phyloP scores from a whole-genome alignment of 2,888 invertebrate species.

The Nineta flava region DNA sequence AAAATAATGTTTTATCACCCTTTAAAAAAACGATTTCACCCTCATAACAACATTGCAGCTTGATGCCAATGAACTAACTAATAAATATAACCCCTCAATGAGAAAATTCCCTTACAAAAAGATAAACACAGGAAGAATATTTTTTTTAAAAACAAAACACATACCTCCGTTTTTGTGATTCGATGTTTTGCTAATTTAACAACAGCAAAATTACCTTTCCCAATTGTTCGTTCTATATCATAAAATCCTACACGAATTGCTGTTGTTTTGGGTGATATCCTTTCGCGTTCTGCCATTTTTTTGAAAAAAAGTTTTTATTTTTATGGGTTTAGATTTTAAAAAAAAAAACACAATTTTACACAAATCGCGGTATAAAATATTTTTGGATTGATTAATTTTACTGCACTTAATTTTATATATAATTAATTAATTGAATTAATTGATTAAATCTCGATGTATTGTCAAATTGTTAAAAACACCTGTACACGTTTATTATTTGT shows the following conservation, averaged over 20 bases:
- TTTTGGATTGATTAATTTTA: background rate
- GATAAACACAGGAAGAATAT: no score
- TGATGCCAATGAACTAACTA: no score
- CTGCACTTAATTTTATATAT: background rate
- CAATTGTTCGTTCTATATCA: constrained; percentile 94
- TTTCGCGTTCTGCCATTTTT: constrained; percentile 25
- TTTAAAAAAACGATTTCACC: no score
- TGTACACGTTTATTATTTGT: background rate
- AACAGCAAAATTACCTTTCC: constrained; percentile 98
- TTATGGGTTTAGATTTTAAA: background rate
- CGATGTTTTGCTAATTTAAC: constrained; percentile 95
- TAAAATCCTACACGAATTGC: constrained; percentile 89
- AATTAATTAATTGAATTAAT: no score
- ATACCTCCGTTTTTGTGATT: constrained; percentile 96
- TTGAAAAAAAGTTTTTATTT: constrained; percentile 1
- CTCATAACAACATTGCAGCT: no score
- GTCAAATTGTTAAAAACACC: background rate
- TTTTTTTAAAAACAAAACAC: constrained; percentile 15
- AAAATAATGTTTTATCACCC: no score
- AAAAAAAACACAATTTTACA: background rate
- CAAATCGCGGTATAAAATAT: background rate
- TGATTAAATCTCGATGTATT: background rate
- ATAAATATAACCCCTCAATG: no score
- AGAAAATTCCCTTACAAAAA: no score
- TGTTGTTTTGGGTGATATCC: constrained; percentile 22